Percentiles rank a stretch among this genome's conserved stretches.
Evolutionary conservation across 2,888 invertebrate species (phyloP).

Genomic region (Tromatobia lineatoria): DNA sequence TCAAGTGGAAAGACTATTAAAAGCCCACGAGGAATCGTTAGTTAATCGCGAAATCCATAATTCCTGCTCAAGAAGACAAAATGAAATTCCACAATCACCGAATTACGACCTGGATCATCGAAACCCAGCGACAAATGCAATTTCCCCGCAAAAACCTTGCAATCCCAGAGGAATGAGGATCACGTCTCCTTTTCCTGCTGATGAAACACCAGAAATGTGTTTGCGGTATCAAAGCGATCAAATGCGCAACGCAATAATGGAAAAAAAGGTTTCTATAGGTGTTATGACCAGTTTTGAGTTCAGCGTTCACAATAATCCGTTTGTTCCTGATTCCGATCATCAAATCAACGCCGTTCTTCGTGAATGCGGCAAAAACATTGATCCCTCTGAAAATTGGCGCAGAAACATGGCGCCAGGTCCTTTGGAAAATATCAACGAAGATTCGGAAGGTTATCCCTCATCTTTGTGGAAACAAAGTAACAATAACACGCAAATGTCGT

Average conservation of each 20-base stretch:
- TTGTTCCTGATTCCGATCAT: constrained; percentile 72
- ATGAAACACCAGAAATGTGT: constrained; percentile 39
- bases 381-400: constrained; percentile 37
- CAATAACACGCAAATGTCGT: constrained; percentile 65
- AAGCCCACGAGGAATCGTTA: constrained; percentile 75
- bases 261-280: constrained; percentile 89
- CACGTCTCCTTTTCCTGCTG: constrained; percentile 31
- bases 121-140: not conserved
- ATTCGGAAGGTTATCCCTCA: constrained; percentile 82
- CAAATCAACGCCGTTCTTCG: constrained; percentile 42
- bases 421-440: constrained; percentile 83
- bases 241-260: constrained; percentile 81
- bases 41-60: constrained; percentile 51
- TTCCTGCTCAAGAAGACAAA: constrained; percentile 36
- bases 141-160: constrained; percentile 29
- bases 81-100: constrained; percentile 7
- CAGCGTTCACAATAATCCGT: constrained; percentile 82
- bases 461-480: constrained; percentile 80
- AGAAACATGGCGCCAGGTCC: constrained; percentile 67
- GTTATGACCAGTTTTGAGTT: constrained; percentile 92
- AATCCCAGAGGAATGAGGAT: constrained; percentile 18
- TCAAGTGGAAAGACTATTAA: constrained; percentile 88
- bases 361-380: constrained; percentile 38
- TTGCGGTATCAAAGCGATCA: constrained; percentile 70
- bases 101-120: not conserved